Evolutionary conservation across 2,113 vertebrate species (phyloP).

Genomic region (Stercorarius parasiticus): DNA sequence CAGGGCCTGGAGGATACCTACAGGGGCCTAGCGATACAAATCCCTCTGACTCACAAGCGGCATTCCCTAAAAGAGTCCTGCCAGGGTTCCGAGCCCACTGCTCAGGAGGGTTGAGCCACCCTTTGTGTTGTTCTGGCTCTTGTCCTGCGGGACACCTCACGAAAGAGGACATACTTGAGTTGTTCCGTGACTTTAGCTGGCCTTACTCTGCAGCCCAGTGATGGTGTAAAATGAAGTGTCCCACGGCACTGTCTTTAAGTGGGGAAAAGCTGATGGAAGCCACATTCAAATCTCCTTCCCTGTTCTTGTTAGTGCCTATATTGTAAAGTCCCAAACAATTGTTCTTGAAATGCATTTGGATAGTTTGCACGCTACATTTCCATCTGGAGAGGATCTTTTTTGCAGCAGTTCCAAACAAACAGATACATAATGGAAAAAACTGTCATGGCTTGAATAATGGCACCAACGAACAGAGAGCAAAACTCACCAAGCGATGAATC

Average conservation of each 20-base stretch:
- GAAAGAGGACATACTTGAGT: background rate
- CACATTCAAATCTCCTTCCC: background rate
- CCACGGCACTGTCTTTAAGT: background rate
- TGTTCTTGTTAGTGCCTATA: background rate
- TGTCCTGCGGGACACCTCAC: background rate
- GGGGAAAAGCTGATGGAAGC: background rate
- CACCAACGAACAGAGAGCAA: background rate
- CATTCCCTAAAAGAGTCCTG: background rate
- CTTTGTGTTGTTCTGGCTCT: background rate
- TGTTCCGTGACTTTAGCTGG: background rate
- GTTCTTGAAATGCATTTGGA: background rate
- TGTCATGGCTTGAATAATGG: constrained; percentile 6
- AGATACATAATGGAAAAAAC: background rate
- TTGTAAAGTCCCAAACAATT: background rate
- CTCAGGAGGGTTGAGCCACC: background rate
- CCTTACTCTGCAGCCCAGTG: background rate
- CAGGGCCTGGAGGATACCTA: background rate
- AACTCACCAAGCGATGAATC: background rate
- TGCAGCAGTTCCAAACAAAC: background rate
- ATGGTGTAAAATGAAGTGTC: background rate
- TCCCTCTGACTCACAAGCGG: background rate
- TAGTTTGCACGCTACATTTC: background rate
- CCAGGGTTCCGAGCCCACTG: background rate
- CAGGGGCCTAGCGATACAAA: background rate
- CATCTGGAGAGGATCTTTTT: background rate